Base-by-base conservation (phyloP, 2,888 invertebrate genomes). In the Apotomis turbidana region DNA sequence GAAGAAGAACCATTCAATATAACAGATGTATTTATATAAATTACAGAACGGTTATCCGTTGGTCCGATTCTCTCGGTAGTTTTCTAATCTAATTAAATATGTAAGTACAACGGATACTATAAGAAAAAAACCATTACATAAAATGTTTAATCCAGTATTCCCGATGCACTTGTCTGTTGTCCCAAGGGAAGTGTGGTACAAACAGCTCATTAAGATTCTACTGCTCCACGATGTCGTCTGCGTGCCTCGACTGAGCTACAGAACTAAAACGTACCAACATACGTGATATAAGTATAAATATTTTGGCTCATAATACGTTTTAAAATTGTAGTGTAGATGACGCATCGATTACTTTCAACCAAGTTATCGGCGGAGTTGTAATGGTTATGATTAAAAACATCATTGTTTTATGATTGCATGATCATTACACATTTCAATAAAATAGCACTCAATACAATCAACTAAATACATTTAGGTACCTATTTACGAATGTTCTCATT, bases 161-260 rank as follows among this genome's bases (percentile, higher is more conserved):
- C 5, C 44, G 15, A 36, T 36, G 15, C 36, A 68, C 44, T 52
- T 10, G 59, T 51, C 36, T 27, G 0, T 41, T 52, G 15, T 44
- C 61, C 59, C 52, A 52, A 38, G 59, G 68, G 68, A 68, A 60
- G 64, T 38, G 27, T 41, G 52, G 51, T 51, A 51, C 59, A 41
- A 59, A 68, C 68, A 54, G 60, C 60, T 60, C 27, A 51, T 68
- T 68, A 60, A 54, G 44, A 68, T 68, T 68, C 68, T 60, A 60
- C 36, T 27, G 60, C 46, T 54, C 57, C 5, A 4, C 8, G 41
- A 3, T 51, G 49, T 36, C 36, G n/a, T n/a, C 44, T 57, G 10
- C 66, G 46, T 66, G 55, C n/a, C 36, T 55, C 4, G 49, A 1
- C 49, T 10, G 8, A 10, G 9, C 9, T 49, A 4, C 10, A 8